Conservation (phyloP, 2,113 vertebrate genomes). For the Archocentrus centrarchus region DNA sequence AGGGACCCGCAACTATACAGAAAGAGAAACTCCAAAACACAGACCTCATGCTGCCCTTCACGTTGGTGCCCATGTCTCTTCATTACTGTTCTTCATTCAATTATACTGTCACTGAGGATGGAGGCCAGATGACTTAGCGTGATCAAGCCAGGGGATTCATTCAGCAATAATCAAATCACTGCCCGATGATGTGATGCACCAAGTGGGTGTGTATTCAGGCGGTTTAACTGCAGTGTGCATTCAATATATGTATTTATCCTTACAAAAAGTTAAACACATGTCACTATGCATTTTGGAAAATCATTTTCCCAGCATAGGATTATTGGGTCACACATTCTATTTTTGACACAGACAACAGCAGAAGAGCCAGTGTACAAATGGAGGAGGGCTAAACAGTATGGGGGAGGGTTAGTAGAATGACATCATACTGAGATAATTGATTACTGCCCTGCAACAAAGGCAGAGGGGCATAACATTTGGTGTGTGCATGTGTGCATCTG, state of each 20-base stretch:
- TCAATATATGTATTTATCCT: background rate
- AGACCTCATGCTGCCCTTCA: constrained; percentile 43
- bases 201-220: background rate
- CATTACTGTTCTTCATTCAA: constrained; percentile 70
- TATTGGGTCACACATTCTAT: background rate
- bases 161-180: constrained; percentile 67
- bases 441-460: constrained; percentile 69
- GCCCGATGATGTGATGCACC: constrained; percentile 51
- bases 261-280: background rate
- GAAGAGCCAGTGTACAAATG: constrained; percentile 31
- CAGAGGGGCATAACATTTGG: constrained; percentile 27
- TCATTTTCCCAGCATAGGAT: background rate
- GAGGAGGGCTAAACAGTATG: constrained; percentile 39
- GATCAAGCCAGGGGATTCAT: constrained; percentile 62
- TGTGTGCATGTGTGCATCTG: constrained; percentile 24
- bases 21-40: constrained; percentile 21
- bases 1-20: background rate
- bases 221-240: constrained; percentile 1
- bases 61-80: constrained; percentile 60
- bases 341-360: constrained; percentile 4
- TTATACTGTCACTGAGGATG: constrained; percentile 61
- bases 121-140: constrained; percentile 72
- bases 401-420: constrained; percentile 73
- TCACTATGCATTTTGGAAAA: background rate
- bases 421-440: constrained; percentile 78